Conservation (phyloP, 2,113 vertebrate species). For the Leptosomus discolor region DNA sequence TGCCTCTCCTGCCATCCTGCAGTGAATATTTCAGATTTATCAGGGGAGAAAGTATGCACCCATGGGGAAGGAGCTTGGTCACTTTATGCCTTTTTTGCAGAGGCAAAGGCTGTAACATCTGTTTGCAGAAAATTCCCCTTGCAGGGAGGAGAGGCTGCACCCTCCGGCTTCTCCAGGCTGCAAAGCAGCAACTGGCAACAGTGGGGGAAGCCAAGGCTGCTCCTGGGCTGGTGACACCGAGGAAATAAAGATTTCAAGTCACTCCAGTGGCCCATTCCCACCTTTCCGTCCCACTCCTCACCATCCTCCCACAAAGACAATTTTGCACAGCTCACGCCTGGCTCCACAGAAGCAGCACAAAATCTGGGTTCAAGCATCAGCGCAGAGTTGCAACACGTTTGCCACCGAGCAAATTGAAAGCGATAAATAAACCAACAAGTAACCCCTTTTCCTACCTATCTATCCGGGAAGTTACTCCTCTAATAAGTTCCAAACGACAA, state of each 20-base stretch:
- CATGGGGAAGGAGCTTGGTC: too few relatives aligned
- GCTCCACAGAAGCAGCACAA: neutral
- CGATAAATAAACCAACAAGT: neutral
- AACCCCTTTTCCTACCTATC: neutral
- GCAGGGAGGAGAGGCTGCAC: neutral
- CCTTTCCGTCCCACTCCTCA: neutral
- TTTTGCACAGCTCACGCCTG: accelerated
- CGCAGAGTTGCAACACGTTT: accelerated
- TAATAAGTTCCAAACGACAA: neutral
- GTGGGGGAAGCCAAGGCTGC: neutral
- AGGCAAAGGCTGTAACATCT: neutral
- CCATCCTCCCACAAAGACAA: neutral
- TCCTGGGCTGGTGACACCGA: neutral
- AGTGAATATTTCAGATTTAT: too few relatives aligned
- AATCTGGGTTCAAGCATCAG: neutral
- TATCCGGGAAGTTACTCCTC: neutral
- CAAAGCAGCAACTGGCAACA: neutral
- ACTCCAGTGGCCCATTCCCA: neutral
- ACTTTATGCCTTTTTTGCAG: neutral
- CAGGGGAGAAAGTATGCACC: accelerated
- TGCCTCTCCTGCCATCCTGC: neutral
- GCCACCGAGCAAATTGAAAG: neutral
- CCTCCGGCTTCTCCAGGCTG: neutral
- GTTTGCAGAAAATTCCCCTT: neutral
- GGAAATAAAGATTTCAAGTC: neutral